Conservation (phyloP, 1,140 invertebrate genomes). For the Ectropis grisescens region DNA sequence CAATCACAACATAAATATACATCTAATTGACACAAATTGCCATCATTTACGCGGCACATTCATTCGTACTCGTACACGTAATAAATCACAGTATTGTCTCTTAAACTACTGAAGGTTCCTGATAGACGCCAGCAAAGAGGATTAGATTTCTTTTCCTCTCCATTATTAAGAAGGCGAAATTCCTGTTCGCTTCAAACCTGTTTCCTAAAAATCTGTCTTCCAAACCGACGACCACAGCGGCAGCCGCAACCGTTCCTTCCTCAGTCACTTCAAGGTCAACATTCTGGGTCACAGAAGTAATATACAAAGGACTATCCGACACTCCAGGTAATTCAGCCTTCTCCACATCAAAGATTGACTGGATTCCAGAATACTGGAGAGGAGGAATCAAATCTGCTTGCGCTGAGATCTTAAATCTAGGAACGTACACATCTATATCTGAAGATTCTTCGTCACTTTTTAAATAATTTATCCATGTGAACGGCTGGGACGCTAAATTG, state of each 20-base stretch:
- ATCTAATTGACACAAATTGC: too few species aligned
- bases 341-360: slow-evolving; percentile 72
- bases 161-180: slow-evolving; percentile 66
- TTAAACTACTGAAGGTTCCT: slow-evolving; percentile 30
- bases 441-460: slow-evolving; percentile 46
- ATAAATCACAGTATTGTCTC: neutral
- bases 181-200: slow-evolving; percentile 65
- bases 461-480: slow-evolving; percentile 66
- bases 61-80: too few species aligned
- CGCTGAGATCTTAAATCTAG: slow-evolving; percentile 74
- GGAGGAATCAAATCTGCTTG: slow-evolving; percentile 69
- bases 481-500: slow-evolving; percentile 62
- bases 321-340: slow-evolving; percentile 77
- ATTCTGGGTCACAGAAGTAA: slow-evolving; percentile 75
- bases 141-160: slow-evolving; percentile 55
- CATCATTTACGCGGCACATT: too few species aligned
- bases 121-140: slow-evolving; percentile 63
- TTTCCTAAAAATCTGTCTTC: slow-evolving; percentile 61
- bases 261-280: slow-evolving; percentile 81
- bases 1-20: too few species aligned
- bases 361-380: slow-evolving; percentile 75
- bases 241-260: slow-evolving; percentile 79
- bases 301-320: slow-evolving; percentile 64
- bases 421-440: slow-evolving; percentile 73
- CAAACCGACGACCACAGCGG: slow-evolving; percentile 73